phyloP scores from a whole-genome alignment of 2,888 invertebrate genomes.

The Ariolimax columbianus region DNA sequence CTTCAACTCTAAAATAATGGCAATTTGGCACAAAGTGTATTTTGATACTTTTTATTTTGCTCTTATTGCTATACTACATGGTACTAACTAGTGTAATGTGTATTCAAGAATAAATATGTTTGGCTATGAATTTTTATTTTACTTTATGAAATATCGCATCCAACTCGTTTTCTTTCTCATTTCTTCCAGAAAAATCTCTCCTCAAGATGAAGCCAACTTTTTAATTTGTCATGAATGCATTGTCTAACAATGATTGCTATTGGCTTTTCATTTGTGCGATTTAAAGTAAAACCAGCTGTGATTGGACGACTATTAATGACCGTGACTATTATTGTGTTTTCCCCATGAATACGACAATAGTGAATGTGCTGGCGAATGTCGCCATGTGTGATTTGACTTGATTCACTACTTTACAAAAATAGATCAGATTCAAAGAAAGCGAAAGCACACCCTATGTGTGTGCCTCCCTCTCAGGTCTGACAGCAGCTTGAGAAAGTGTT shows the following conservation, averaged over 20 bases:
- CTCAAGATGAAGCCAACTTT: no score
- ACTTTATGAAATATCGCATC: no score
- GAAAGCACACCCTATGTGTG: conserved; percentile 70
- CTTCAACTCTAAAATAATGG: no score
- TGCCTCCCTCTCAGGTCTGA: conserved; percentile 55
- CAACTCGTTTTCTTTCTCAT: no score
- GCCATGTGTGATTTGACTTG: neutral
- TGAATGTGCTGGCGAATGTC: neutral
- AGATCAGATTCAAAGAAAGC: conserved; percentile 66
- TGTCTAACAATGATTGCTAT: neutral
- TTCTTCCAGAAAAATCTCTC: no score
- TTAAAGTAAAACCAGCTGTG: neutral
- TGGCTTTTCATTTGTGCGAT: neutral
- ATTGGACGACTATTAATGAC: neutral
- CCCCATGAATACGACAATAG: neutral
- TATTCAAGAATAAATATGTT: no score
- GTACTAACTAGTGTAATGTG: no score
- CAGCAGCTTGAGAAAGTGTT: neutral
- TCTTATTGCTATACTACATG: no score
- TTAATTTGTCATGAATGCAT: no score
- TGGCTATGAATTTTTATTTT: no score
- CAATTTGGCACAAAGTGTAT: no score
- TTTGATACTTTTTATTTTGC: no score
- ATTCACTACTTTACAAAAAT: conserved; percentile 60
- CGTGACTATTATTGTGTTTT: neutral